These are phyloP conservation scores for Coregonus clupeaformis DNA, from an alignment of 2,113 vertebrate species.

Conservation along the genomic window DNA sequence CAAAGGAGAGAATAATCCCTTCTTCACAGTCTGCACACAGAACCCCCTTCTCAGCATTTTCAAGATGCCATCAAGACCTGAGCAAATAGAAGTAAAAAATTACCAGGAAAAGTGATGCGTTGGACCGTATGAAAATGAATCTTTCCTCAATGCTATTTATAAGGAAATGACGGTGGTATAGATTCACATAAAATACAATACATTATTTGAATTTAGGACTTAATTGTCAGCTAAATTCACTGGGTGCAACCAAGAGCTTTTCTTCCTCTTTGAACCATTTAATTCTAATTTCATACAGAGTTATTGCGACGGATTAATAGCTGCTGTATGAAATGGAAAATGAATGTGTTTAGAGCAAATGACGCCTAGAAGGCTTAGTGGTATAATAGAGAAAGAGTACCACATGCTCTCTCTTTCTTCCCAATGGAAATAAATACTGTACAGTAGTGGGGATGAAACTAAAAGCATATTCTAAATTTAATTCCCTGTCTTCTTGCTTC, in stretches of 20 bases:
- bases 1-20: conserved; percentile 48
- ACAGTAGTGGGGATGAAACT: neutral
- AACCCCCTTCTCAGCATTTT: conserved; percentile 37
- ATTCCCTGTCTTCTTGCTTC: too few relatives aligned
- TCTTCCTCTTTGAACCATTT: conserved; percentile 14
- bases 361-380: conserved; percentile 13
- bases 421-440: conserved; percentile 69
- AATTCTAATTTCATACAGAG: conserved; percentile 20
- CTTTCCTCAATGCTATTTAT: neutral
- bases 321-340: conserved; percentile 17
- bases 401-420: conserved; percentile 57
- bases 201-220: neutral
- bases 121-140: conserved; percentile 13
- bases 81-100: conserved; percentile 31
- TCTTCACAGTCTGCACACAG: conserved; percentile 32
- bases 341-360: conserved; percentile 11
- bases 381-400: neutral
- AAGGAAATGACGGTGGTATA: neutral
- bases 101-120: conserved; percentile 17
- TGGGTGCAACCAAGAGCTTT: neutral
- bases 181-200: conserved; percentile 4
- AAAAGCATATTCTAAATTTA: too few relatives aligned
- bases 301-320: conserved; percentile 25
- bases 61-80: conserved; percentile 11
- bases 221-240: conserved; percentile 9